These are phyloP conservation scores for Hetaerina americana DNA, from an alignment of 1,140 invertebrate genomes.

Conservation along the genomic window DNA sequence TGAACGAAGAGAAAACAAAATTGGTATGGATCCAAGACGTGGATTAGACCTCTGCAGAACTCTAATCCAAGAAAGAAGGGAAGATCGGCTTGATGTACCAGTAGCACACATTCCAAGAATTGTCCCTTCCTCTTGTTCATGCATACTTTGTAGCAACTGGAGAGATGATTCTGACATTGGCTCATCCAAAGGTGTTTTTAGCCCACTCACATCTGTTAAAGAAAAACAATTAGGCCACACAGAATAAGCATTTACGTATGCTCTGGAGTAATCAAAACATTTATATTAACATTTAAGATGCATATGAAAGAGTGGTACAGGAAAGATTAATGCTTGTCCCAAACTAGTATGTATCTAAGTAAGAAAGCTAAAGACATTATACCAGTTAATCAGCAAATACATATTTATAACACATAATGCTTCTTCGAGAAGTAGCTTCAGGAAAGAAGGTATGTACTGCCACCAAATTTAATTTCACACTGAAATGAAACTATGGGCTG, in stretches of 20 bases:
- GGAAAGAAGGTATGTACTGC: too few relatives aligned
- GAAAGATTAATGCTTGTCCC: too few relatives aligned
- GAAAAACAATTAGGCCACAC: background rate
- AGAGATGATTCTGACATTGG: constrained; percentile 23
- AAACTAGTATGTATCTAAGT: too few relatives aligned
- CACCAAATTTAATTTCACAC: too few relatives aligned
- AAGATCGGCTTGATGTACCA: constrained; percentile 80
- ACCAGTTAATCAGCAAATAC: too few relatives aligned
- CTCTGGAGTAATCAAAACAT: background rate
- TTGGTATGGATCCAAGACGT: constrained; percentile 52
- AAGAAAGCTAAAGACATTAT: too few relatives aligned
- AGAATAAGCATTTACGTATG: background rate
- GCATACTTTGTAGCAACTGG: constrained; percentile 46
- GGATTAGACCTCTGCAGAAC: constrained; percentile 70
- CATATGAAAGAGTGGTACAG: too few relatives aligned
- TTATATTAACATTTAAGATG: too few relatives aligned
- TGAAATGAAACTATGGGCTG: too few relatives aligned
- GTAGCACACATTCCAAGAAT: constrained; percentile 78
- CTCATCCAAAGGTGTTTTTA: constrained; percentile 42
- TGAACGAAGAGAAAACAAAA: constrained; percentile 57
- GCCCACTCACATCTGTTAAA: constrained; percentile 30
- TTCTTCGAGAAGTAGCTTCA: too few relatives aligned
- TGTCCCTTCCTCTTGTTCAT: constrained; percentile 89
- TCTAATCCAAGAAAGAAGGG: constrained; percentile 83
- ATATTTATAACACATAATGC: too few relatives aligned